Base-by-base conservation (phyloP, 1,140 invertebrate species). In the Hypsibius dujardini region DNA sequence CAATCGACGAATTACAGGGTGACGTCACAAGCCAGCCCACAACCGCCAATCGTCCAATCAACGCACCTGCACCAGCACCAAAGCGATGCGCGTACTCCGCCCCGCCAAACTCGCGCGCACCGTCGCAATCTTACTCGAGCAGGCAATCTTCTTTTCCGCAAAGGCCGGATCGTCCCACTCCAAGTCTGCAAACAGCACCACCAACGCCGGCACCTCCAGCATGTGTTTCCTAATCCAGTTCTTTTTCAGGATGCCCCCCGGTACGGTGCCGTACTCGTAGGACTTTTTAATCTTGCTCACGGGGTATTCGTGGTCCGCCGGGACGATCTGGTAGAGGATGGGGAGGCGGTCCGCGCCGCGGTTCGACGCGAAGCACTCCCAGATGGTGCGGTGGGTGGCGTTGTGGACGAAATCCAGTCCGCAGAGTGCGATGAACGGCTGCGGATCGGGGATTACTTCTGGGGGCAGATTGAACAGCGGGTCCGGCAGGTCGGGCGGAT, bases 221-320 rank as follows among this genome's bases (percentile, higher is more conserved):
- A 95, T 81, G 79, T 98, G 91, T 82, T 98, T 98, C 7, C 86
- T 83, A 82, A 96, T 88, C 95, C 95, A 98, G 76, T 91, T 90
- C 3, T 86, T 86, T 78, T 96, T 96, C 1, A 98, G 81, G 73
- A 98, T 92, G 46, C 95, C 95, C 81, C 94, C 95, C 0, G 93
- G 92, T 76, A 92, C 88, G 70, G 59, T 15, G 59, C 59, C 15
- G 40, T 71, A 71, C 1, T 46, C 72, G 40, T 72, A 1, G 47
- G 71, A 15, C 40, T 47, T 50, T 80, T 93, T 94, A 45, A 88
- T 86, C 80, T 95, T 95, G 3, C 89, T 85, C 60, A 88, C 86
- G 7, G 91, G 91, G 80, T 95, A 95, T 76, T 90, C 87, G 80
- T 91, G 87, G 69, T 82, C 80, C 42, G 74, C 76, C 46, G 86